A percentile compares a stretch with the other conserved stretches of the same genome.
phyloP scores from a whole-genome alignment of 2,797 vertebrate genomes.

The Pyrocephalus nanus region DNA sequence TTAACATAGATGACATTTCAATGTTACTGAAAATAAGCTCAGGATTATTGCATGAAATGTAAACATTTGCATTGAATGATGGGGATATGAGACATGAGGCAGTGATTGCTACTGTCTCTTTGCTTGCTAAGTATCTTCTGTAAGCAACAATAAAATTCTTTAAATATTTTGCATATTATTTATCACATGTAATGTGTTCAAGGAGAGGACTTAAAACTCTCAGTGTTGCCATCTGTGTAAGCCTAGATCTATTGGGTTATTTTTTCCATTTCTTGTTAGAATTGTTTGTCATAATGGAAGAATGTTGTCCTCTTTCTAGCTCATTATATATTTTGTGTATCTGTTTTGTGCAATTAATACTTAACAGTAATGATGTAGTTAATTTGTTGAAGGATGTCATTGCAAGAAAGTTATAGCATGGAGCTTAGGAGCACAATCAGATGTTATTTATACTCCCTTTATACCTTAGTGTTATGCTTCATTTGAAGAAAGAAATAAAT shows the following conservation, averaged over 20 bases:
- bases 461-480: constrained; percentile 70
- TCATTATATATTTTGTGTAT: constrained; percentile 68
- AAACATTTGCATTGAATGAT: constrained; percentile 67
- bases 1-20: constrained; percentile 66
- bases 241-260: constrained; percentile 36
- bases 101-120: constrained; percentile 59
- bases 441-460: constrained; percentile 70
- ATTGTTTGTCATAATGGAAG: constrained; percentile 63
- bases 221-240: constrained; percentile 65
- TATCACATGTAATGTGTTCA: constrained; percentile 69
- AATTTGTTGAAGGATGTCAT: constrained; percentile 69
- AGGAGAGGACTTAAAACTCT: constrained; percentile 56
- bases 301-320: constrained; percentile 66
- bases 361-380: constrained; percentile 67
- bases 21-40: constrained; percentile 71
- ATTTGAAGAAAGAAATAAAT: constrained; percentile 70
- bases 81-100: constrained; percentile 64
- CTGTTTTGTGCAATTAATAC: constrained; percentile 69
- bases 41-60: constrained; percentile 70
- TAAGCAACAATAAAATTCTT: constrained; percentile 71
- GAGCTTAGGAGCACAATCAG: constrained; percentile 68
- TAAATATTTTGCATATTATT: constrained; percentile 69
- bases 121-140: constrained; percentile 70
- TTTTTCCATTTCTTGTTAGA: constrained; percentile 59
- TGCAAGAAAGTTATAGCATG: constrained; percentile 68